These are phyloP conservation scores for Stomatorhinus walkeri DNA, from an alignment of 2,797 vertebrate genomes.

Conservation along the genomic window DNA sequence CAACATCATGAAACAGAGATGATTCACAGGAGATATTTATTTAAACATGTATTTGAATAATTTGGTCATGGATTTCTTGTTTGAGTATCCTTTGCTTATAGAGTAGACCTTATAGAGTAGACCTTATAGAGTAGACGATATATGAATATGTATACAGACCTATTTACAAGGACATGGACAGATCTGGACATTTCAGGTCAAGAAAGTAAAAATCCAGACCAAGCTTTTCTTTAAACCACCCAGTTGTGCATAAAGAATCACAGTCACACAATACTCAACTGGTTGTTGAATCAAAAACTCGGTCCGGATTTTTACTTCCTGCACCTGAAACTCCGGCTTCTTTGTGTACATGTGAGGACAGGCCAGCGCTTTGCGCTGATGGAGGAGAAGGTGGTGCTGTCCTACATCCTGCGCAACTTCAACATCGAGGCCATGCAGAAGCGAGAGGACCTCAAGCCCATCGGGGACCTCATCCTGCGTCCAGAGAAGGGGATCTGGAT, in stretches of 20 bases:
- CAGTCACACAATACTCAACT: neutral
- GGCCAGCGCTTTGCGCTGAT: constrained; percentile 87
- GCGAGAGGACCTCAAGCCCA: constrained; percentile 65
- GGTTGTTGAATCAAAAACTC: neutral
- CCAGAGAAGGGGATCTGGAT: constrained; percentile 78
- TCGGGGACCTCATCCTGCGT: constrained; percentile 79
- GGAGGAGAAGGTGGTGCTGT: constrained; percentile 85
- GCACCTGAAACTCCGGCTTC: neutral
- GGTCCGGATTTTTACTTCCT: neutral
- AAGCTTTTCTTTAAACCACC: neutral
- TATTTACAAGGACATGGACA: constrained; percentile 12
- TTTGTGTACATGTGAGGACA: constrained; percentile 35
- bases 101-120: neutral
- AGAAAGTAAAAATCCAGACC: neutral
- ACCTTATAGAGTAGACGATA: neutral
- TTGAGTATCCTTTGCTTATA: neutral
- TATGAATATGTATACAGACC: neutral
- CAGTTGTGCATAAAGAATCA: neutral
- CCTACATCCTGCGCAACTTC: constrained; percentile 70
- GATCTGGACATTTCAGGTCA: neutral
- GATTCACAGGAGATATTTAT: neutral
- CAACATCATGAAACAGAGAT: neutral
- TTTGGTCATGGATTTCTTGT: neutral
- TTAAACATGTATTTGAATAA: neutral
- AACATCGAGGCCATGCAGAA: constrained; percentile 71